phyloP scores from a whole-genome alignment of 2,113 vertebrate species.

The Erinaceus europaeus region DNA sequence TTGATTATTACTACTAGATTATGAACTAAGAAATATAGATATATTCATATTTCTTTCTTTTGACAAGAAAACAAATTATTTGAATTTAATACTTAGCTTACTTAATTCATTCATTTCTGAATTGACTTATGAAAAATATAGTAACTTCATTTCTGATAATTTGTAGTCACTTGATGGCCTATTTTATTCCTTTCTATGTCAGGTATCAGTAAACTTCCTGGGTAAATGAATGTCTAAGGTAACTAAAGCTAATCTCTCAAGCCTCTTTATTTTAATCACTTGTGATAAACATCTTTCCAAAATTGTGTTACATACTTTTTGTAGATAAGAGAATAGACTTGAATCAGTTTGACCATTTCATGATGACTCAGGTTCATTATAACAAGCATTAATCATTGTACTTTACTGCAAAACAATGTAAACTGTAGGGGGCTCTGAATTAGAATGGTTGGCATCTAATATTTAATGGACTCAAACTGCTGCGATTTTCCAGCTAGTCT shows the following conservation, averaged over 20 bases:
- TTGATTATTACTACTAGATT: background rate
- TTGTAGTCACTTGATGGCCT: background rate
- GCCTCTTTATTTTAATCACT: slow-evolving; percentile 27
- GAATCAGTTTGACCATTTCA: slow-evolving; percentile 55
- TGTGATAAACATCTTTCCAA: slow-evolving; percentile 55
- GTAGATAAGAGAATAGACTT: slow-evolving; percentile 21
- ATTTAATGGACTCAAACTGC: slow-evolving; percentile 20
- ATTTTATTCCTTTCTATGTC: background rate
- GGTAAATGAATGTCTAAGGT: background rate
- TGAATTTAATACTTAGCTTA: background rate
- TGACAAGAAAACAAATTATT: background rate
- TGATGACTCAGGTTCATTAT: slow-evolving; percentile 46
- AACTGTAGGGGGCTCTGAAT: slow-evolving; percentile 12
- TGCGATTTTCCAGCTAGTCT: slow-evolving; percentile 3
- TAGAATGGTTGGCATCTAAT: slow-evolving; percentile 3
- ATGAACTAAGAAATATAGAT: background rate
- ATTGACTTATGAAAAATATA: background rate
- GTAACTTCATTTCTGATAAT: background rate
- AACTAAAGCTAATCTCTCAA: slow-evolving; percentile 38
- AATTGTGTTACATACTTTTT: slow-evolving; percentile 46
- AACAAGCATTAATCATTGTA: slow-evolving; percentile 52
- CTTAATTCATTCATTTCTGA: background rate
- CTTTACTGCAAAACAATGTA: slow-evolving; percentile 34
- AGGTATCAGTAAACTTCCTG: background rate
- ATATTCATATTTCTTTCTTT: background rate